A percentile compares a stretch with the other conserved stretches of the same genome.
phyloP scores from a whole-genome alignment of 2,113 vertebrate genomes.

The Psophia crepitans region DNA sequence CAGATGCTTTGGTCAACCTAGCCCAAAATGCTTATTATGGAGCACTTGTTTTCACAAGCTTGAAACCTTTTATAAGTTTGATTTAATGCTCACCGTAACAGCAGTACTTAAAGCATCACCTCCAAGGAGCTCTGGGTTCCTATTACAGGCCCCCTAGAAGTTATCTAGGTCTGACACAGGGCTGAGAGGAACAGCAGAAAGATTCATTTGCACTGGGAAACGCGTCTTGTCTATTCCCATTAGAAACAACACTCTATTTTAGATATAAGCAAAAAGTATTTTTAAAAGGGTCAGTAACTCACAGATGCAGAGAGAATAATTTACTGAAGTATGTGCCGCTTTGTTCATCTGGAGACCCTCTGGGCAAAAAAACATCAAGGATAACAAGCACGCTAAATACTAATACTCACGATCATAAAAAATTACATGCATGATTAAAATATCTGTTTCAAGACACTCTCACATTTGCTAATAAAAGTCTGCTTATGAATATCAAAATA shows the following conservation, averaged over 20 bases:
- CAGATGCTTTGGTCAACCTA: neutral
- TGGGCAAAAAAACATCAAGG: conserved; percentile 42
- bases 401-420: conserved; percentile 70
- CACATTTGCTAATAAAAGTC: conserved; percentile 18
- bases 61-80: neutral
- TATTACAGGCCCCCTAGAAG: neutral
- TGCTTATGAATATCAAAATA: conserved; percentile 29
- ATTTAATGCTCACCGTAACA: neutral
- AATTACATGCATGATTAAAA: conserved; percentile 69
- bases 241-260: conserved; percentile 30
- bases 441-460: conserved; percentile 47
- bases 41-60: neutral
- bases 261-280: conserved; percentile 18
- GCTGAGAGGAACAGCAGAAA: conserved; percentile 4
- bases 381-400: conserved; percentile 69
- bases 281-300: conserved; percentile 66
- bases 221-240: conserved; percentile 47
- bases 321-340: conserved; percentile 38
- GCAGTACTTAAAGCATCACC: neutral
- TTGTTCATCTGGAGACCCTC: conserved; percentile 58
- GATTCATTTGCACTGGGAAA: conserved; percentile 34
- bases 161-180: neutral
- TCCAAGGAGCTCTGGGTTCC: neutral
- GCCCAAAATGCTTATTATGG: neutral
- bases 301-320: conserved; percentile 62